These are phyloP conservation scores for Catocala sponsa DNA, from an alignment of 2,888 invertebrate genomes.

Conservation along the genomic window DNA sequence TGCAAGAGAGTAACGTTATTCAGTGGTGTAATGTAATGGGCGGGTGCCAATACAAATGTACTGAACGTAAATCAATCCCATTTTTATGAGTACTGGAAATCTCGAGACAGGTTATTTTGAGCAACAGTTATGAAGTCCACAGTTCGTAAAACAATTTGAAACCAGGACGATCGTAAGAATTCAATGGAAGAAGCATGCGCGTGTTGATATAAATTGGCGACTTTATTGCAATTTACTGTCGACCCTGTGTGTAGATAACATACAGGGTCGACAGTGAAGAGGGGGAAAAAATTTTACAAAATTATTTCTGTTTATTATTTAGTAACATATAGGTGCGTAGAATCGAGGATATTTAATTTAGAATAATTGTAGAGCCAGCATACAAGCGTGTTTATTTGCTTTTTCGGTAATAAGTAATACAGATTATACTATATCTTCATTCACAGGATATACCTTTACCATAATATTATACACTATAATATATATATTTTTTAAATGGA, in stretches of 20 bases:
- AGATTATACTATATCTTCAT: no score
- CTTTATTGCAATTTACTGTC: slow-evolving; percentile 7
- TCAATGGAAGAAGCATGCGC: slow-evolving; percentile 18
- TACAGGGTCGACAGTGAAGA: no score
- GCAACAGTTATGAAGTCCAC: slow-evolving; percentile 71
- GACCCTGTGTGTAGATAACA: neutral
- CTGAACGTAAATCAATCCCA: slow-evolving; percentile 73
- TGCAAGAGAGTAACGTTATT: slow-evolving; percentile 53
- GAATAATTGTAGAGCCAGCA: no score
- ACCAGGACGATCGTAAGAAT: slow-evolving; percentile 55
- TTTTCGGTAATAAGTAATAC: no score
- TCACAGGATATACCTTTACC: no score
- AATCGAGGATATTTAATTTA: no score
- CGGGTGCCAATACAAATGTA: slow-evolving; percentile 72
- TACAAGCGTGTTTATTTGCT: no score
- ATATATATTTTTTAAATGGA: no score
- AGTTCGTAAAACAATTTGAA: slow-evolving; percentile 71
- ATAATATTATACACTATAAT: no score
- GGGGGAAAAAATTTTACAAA: no score
- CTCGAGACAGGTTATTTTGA: slow-evolving; percentile 70
- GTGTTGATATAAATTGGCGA: slow-evolving; percentile 10
- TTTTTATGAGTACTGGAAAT: slow-evolving; percentile 77
- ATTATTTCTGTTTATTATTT: no score
- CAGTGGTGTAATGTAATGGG: slow-evolving; percentile 65
- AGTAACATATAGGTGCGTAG: no score